Base-by-base conservation (phyloP, 2,888 invertebrate species). In the Ennomos erosarius region DNA sequence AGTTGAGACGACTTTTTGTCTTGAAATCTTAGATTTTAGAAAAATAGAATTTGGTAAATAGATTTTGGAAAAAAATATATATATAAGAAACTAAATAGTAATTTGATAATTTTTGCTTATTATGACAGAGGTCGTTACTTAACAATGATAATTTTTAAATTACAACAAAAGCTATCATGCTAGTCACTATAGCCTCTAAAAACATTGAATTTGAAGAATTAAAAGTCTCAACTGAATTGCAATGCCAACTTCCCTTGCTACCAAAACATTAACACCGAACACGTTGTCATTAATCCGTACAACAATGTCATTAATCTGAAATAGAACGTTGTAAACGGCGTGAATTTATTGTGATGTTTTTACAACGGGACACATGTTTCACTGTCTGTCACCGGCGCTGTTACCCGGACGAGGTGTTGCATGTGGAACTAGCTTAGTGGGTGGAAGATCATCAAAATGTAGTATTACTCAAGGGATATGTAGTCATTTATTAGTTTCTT, bases 321-420 rank as follows among this genome's bases (percentile, higher is more conserved):
- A 87, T 87, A 86, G 81, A 78, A 68, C 67, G 81, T 74, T 74
- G 82, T 84, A 80, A 84, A 85, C 82, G 75, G 69, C 71, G 68
- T 69, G 71, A 75, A 79, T 83, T 81, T 76, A 79, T 78, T 74
- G 75, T 71, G 72, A 66, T 81, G 80, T 83, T 87, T 88, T 87
- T 84, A 87, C 78, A 72, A 75, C 73, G 79, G 73, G 88, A 88
- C 89, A 89, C 79, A 87, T 89, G 89, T 85, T 85, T 66, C 69
- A 13, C 65, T 50, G 54, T 57, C 86, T 90, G 87, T 88, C 86
- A 85, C 87, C 85, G 74, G 33, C 47, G 38, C 38, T 35, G 61
- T 71, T 65, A 64, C 64, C 56, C 69, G 70, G 72, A 68, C 68
- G 76, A 67, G 70, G 37, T 36, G 37, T 26, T 55, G 46, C 55